Conservation (phyloP, 2,888 invertebrate genomes). For the Sesia bembeciformis region DNA sequence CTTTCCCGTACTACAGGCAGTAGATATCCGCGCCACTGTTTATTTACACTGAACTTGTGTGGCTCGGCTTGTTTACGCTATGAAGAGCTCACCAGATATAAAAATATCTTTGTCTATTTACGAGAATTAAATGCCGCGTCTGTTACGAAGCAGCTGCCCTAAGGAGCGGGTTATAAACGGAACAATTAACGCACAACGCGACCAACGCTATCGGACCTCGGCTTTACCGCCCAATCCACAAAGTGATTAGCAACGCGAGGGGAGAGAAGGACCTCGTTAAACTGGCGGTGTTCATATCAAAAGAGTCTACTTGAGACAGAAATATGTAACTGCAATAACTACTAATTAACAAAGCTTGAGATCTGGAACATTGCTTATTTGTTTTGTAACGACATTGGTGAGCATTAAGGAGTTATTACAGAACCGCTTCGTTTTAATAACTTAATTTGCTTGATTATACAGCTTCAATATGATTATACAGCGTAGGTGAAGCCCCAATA, state of each 20-base stretch:
- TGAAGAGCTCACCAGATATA: constrained; percentile 61
- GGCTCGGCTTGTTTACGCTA: constrained; percentile 52
- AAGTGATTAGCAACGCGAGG: constrained; percentile 15
- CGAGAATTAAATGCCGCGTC: constrained; percentile 64
- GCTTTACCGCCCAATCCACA: constrained; percentile 18
- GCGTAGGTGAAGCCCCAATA: no score
- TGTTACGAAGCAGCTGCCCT: constrained; percentile 68
- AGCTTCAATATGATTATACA: no score
- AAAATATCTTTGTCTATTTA: constrained; percentile 72
- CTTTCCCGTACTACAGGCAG: constrained; percentile 11
- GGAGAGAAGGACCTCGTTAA: constrained; percentile 25
- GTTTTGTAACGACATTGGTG: constrained; percentile 20
- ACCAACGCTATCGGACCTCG: constrained; percentile 37
- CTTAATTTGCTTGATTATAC: not conserved
- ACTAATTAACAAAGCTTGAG: constrained; percentile 65
- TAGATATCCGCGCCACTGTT: constrained; percentile 37
- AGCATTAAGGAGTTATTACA: not conserved
- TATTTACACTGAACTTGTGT: constrained; percentile 62
- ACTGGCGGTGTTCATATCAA: constrained; percentile 39
- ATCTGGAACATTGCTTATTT: constrained; percentile 47
- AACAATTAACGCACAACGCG: constrained; percentile 55
- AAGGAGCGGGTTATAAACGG: constrained; percentile 64
- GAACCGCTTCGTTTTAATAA: not conserved
- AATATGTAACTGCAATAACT: constrained; percentile 66
- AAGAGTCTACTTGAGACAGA: constrained; percentile 42